Evolutionary conservation across 37 sponge, comb jelly and placozoan species (phyloP).

Genomic region (Spongilla lacustris): DNA sequence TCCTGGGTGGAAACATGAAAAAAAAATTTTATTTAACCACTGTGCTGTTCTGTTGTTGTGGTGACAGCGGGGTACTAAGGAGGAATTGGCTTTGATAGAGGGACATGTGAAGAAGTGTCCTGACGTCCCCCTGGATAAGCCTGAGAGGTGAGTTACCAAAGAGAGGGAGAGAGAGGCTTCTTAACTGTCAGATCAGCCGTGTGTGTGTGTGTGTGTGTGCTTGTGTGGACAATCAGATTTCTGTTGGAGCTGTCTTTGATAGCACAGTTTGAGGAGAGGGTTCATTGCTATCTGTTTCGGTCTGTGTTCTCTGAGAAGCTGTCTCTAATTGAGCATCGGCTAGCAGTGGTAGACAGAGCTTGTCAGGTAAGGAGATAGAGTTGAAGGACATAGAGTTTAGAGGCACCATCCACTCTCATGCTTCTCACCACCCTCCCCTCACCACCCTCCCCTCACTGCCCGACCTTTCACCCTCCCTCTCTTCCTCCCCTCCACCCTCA

Average conservation of each 20-base stretch:
- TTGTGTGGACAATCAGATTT: constrained; percentile 5
- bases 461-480: no score
- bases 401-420: no score
- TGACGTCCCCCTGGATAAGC: constrained; percentile 1
- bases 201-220: not conserved
- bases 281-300: constrained; percentile 20
- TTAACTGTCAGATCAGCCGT: no score
- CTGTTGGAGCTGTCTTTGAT: constrained; percentile 26
- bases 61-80: constrained; percentile 22
- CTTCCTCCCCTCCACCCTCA: no score
- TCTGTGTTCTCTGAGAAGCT: constrained; percentile 2
- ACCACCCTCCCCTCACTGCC: no score
- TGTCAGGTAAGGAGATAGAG: not conserved
- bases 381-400: not conserved
- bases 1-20: no score
- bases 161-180: no score
- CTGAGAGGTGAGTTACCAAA: no score
- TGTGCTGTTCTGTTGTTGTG: no score
- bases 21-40: no score
- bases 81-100: constrained; percentile 24
- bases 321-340: not conserved
- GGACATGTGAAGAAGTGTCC: not conserved
- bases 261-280: constrained; percentile 4
- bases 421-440: no score
- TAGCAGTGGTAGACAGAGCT: not conserved